phyloP scores from a whole-genome alignment of 2,113 vertebrate genomes.

The Calyptommatus sinebrachiatus region DNA sequence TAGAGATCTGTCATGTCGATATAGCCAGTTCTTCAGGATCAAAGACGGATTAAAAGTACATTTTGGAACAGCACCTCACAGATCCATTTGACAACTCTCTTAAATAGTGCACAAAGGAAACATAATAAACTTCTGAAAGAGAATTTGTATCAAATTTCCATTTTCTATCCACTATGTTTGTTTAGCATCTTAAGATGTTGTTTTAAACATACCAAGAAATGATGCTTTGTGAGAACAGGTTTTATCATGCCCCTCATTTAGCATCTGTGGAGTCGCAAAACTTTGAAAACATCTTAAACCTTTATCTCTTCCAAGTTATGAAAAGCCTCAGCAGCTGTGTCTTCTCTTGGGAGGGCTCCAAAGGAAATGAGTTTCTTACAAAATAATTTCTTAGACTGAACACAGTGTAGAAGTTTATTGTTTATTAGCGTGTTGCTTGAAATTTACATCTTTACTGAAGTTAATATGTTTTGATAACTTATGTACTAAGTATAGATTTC shows the following conservation, averaged over 20 bases:
- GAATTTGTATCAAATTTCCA: neutral
- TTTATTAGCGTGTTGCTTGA: constrained; percentile 33
- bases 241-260: constrained; percentile 37
- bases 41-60: too few relatives aligned
- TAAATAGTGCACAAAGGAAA: neutral
- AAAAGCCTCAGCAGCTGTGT: constrained; percentile 49
- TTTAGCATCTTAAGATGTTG: neutral
- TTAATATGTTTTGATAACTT: constrained; percentile 38
- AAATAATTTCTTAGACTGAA: constrained; percentile 47
- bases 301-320: constrained; percentile 36
- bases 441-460: constrained; percentile 35
- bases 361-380: constrained; percentile 50
- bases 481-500: neutral
- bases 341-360: constrained; percentile 51
- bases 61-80: neutral
- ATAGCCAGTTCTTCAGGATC: neutral
- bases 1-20: too few relatives aligned
- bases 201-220: neutral
- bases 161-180: neutral
- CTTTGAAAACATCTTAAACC: constrained; percentile 36
- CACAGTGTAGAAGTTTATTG: constrained; percentile 42
- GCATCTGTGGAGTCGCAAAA: constrained; percentile 30
- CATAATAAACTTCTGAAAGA: neutral
- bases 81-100: neutral
- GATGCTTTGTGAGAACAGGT: constrained; percentile 20